Conservation (phyloP, 2,797 vertebrate species). For the Tympanoctomys barrerae region DNA sequence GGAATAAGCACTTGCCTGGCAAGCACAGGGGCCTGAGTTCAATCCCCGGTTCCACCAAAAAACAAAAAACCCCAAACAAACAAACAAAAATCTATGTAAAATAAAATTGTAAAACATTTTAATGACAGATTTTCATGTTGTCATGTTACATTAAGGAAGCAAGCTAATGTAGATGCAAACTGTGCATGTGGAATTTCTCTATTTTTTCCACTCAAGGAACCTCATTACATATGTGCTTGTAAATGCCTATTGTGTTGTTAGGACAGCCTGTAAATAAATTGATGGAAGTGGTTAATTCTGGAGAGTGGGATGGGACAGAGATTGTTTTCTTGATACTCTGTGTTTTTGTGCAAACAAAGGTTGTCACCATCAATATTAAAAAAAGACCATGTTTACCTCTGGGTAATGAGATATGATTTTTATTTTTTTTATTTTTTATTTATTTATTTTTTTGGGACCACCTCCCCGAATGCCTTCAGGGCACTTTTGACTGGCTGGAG, state of each 20-base stretch:
- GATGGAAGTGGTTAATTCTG: not conserved
- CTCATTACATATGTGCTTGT: not conserved
- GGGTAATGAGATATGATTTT: not conserved
- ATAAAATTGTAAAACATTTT: not conserved
- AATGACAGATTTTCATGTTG: not conserved
- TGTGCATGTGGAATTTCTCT: not conserved
- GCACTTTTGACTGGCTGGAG: no score
- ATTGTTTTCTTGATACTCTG: not conserved
- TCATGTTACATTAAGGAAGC: not conserved
- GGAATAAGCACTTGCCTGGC: no score
- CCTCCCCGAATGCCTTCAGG: no score
- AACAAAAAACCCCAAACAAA: no score
- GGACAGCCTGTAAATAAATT: not conserved
- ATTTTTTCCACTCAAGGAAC: not conserved
- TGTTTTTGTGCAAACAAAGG: constrained; percentile 49
- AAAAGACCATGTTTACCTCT: constrained; percentile 2
- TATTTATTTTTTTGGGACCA: no score
- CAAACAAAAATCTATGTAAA: constrained; percentile 2
- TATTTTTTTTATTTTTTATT: no score
- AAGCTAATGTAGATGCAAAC: not conserved
- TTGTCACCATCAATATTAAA: not conserved
- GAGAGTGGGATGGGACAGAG: not conserved
- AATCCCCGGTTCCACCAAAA: no score
- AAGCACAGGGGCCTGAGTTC: no score
- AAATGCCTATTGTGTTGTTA: not conserved